Conservation (phyloP, 2,888 invertebrate genomes). For the Subacronicta megacephala region DNA sequence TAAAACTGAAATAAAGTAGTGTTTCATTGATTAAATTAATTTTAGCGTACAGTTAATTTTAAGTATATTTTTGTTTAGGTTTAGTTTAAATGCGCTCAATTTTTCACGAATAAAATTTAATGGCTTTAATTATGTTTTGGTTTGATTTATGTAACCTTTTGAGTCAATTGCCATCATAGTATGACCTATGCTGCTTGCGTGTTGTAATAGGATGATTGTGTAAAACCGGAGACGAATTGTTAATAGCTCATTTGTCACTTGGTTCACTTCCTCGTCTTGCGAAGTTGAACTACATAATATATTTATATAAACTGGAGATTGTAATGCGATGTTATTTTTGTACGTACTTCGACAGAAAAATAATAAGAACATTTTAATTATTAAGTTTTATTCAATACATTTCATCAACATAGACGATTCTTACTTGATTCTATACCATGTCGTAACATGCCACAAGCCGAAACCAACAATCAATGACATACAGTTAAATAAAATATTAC, state of each 20-base stretch:
- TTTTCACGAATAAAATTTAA: constrained; percentile 84
- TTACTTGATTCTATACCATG: constrained; percentile 51
- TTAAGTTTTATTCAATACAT: constrained; percentile 76
- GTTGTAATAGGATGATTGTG: background rate
- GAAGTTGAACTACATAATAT: background rate
- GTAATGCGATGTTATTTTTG: too few species aligned
- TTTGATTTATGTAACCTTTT: constrained; percentile 37
- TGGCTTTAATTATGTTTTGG: constrained; percentile 74
- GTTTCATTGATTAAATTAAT: constrained; percentile 61
- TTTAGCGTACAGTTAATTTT: constrained; percentile 63
- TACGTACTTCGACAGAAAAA: too few species aligned
- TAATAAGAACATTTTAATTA: constrained; percentile 56
- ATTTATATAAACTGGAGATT: too few species aligned
- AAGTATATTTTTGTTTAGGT: constrained; percentile 71
- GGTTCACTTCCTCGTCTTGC: background rate
- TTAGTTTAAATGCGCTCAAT: constrained; percentile 86
- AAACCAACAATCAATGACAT: constrained; percentile 27
- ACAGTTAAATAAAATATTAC: constrained; percentile 35
- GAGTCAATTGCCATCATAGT: background rate
- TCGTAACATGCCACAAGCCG: constrained; percentile 31
- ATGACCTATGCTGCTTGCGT: background rate
- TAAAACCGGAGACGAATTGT: background rate
- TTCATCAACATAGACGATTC: constrained; percentile 64
- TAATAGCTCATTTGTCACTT: background rate
- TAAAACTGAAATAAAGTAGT: constrained; percentile 54